Base-by-base conservation (phyloP, 1,140 invertebrate species). In the Aplysia californica region DNA sequence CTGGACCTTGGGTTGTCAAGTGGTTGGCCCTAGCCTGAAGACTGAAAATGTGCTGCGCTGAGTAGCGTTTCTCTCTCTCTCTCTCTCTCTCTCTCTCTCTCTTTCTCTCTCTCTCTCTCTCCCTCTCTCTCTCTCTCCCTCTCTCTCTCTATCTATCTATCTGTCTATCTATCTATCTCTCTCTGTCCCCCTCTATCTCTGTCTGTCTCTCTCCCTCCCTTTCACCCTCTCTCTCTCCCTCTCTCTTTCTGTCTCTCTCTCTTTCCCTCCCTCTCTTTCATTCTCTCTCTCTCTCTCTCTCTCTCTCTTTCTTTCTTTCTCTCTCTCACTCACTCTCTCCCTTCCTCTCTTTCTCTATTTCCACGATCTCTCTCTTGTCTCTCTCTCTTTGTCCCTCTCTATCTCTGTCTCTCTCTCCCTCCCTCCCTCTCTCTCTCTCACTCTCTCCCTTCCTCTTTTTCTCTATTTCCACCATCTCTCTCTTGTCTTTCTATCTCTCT, bases 21-120 rank as follows among this genome's bases (percentile, higher is more conserved):
- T n/a, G n/a, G n/a, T n/a, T n/a, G n/a, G n/a, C n/a, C n/a, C n/a
- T n/a, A n/a, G n/a, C n/a, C n/a, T n/a, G n/a, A n/a, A n/a, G n/a
- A n/a, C n/a, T n/a, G n/a, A n/a, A n/a, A n/a, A n/a, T n/a, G n/a
- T n/a, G n/a, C n/a, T n/a, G n/a, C n/a, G n/a, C n/a, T n/a, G n/a
- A n/a, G n/a, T n/a, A n/a, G n/a, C n/a, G n/a, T n/a, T n/a, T n/a
- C n/a, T n/a, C n/a, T n/a, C n/a, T n/a, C n/a, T n/a, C n/a, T n/a
- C 35, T 66, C 69, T 77, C 68, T 68, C 66, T 64, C 39, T 55
- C 72, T 73, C 70, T 73, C 78, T 79, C 66, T n/a, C n/a, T 79
- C 66, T 69, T 38, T 76, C 74, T 75, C 59, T 79, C 68, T 74
- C 59, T 72, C 75, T 72, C 68, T 61, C 38, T 44, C 75, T 77